These are phyloP conservation scores for Microtus ochrogaster DNA, from an alignment of 2,113 vertebrate genomes.

Conservation along the genomic window DNA sequence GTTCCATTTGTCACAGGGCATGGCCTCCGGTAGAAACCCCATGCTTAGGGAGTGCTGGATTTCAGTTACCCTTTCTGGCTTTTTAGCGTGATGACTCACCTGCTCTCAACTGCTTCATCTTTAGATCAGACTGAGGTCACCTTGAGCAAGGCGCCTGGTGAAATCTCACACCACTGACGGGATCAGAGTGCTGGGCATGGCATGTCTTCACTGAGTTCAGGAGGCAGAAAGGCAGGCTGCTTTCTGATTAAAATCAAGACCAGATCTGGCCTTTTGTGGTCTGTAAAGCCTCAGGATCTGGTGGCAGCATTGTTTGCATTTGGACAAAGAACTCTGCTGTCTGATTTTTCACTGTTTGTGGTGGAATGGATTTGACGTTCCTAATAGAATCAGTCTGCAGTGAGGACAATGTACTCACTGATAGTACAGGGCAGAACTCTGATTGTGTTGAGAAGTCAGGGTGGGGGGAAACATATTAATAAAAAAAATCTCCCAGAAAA, in stretches of 20 bases:
- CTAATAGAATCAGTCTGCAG: not conserved
- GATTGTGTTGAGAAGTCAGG: constrained; percentile 40
- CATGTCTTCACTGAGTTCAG: constrained; percentile 71
- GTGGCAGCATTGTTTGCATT: constrained; percentile 53
- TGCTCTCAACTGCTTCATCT: constrained; percentile 67
- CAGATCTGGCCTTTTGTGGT: constrained; percentile 51
- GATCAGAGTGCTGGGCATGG: constrained; percentile 56
- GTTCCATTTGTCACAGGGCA: constrained; percentile 29
- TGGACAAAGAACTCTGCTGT: constrained; percentile 45
- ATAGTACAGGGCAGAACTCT: not conserved
- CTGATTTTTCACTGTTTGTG: constrained; percentile 55
- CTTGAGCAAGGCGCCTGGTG: constrained; percentile 43
- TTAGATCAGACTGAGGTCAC: constrained; percentile 68
- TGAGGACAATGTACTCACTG: constrained; percentile 1
- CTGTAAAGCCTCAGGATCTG: not conserved
- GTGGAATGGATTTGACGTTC: constrained; percentile 5
- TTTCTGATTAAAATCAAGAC: constrained; percentile 68
- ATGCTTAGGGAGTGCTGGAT: constrained; percentile 59
- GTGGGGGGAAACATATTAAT: not conserved
- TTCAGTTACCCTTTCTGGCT: constrained; percentile 58
- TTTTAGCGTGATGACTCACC: constrained; percentile 77
- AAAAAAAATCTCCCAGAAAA: constrained; percentile 9
- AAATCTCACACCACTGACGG: constrained; percentile 68
- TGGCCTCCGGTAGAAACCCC: not conserved
- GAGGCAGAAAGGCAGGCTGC: constrained; percentile 57